Conservation (phyloP, 2,797 vertebrate species). For the Chaetophractus vellerosus region DNA sequence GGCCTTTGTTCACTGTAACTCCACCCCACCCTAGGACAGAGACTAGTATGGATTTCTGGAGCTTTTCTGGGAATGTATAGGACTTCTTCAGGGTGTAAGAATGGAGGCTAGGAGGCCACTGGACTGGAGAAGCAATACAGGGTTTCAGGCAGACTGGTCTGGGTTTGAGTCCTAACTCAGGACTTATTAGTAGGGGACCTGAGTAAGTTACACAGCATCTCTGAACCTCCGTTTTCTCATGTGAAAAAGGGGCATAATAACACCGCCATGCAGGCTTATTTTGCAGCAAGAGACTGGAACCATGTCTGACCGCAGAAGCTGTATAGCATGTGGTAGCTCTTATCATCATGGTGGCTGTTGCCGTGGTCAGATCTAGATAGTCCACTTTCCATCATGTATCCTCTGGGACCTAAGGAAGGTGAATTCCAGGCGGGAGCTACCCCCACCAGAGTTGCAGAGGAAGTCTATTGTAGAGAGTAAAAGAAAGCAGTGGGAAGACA, state of each 20-base stretch:
- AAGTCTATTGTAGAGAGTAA: background rate
- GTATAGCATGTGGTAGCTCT: background rate
- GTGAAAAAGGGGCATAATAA: constrained; percentile 25
- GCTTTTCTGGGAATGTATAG: background rate
- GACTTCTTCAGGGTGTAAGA: background rate
- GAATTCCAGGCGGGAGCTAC: too few species aligned
- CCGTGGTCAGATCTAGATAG: background rate
- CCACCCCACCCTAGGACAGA: background rate
- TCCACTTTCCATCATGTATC: background rate
- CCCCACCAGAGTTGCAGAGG: background rate
- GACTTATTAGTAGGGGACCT: background rate
- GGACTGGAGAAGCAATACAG: background rate
- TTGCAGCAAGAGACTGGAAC: background rate
- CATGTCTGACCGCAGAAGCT: background rate
- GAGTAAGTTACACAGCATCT: too few species aligned
- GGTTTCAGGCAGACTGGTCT: background rate
- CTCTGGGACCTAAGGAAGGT: background rate
- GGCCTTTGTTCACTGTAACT: background rate
- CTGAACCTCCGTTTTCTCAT: background rate
- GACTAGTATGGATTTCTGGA: background rate
- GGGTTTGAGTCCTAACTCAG: background rate
- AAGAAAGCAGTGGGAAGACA: background rate
- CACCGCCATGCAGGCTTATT: background rate
- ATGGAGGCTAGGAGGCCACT: background rate
- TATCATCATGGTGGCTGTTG: too few species aligned